Evolutionary conservation across 2,888 invertebrate species (phyloP), one percentile per base, ranked within the genome.

Genomic region (Dione vanillae): DNA sequence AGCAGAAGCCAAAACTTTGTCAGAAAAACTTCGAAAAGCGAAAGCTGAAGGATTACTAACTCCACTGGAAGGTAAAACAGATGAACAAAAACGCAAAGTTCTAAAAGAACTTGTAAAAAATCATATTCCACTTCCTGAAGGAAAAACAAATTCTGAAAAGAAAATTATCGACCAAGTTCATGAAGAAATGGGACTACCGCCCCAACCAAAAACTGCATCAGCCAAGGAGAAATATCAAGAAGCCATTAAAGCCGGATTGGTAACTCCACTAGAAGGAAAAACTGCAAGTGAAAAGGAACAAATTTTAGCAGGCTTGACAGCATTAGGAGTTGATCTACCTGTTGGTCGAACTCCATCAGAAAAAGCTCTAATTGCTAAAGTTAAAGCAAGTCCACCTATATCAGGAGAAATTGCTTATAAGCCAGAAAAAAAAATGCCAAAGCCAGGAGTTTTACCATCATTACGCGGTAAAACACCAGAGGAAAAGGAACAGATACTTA

Each of bases 101-200:
- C 16, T 76, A 16, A 77, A 47, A 72, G 79, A 75, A 0, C 69
- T 83, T 56, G 82, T 77, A 6, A 76, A 67, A 61, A 74, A 77
- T 19, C 83, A 83, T 0, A 20, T 82, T 1, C 79, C 79, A 0
- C 71, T 85, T 2, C 83, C 84, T 2, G 80, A 81, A 59, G 82
- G 69, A 0, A 80, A 81, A 77, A 82, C 83, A 1, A 19, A 76
- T 0, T 85, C 84, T 0, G 85, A 82, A 45, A 80, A 77, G 58
- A 78, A 81, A 41, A 19, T 85, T 0, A 74, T 82, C 0, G 75
- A 78, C 0, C 82, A 81, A 74, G 76, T 85, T 5, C 75, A 81
- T 20, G 72, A 75, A 52, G 82, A 84, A 27, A 5, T 83, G 20
- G 81, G 81, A 9, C 62, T 82, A 6, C 80, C 82, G 9, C 78